These are phyloP conservation scores for Lymantria monacha DNA, from an alignment of 2,888 invertebrate genomes.

Conservation along the genomic window DNA sequence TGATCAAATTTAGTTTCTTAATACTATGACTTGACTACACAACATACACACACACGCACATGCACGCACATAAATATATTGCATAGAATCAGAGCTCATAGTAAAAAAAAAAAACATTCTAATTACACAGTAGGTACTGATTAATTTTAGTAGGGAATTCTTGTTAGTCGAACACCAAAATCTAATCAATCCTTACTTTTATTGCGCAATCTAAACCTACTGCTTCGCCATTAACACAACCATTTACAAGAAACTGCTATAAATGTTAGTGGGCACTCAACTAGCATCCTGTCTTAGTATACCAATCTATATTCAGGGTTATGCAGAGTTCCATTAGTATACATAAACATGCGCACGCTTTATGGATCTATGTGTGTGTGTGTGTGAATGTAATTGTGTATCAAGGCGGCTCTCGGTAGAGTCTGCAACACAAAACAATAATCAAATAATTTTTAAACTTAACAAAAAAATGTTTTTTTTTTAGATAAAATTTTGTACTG, in stretches of 20 bases:
- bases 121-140: not conserved
- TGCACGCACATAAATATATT: too few relatives aligned
- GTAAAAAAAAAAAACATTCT: too few relatives aligned
- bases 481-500: too few relatives aligned
- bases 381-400: conserved; percentile 5
- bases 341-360: conserved; percentile 18
- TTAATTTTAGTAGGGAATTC: not conserved
- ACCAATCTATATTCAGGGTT: conserved; percentile 38
- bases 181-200: conserved; percentile 8
- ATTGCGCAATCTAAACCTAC: conserved; percentile 6
- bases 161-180: not conserved
- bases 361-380: conserved; percentile 3
- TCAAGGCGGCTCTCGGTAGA: conserved; percentile 1
- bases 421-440: not conserved
- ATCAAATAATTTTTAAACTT: not conserved
- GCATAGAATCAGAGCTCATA: too few relatives aligned
- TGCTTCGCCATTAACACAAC: conserved; percentile 4
- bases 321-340: conserved; percentile 35
- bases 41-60: too few relatives aligned
- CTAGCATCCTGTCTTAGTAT: conserved; percentile 29
- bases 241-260: conserved; percentile 25
- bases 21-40: too few relatives aligned
- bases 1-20: too few relatives aligned
- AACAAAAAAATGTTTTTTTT: not conserved
- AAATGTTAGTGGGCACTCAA: conserved; percentile 35